phyloP scores from a whole-genome alignment of 2,888 invertebrate genomes.

The Plebejus argus region DNA sequence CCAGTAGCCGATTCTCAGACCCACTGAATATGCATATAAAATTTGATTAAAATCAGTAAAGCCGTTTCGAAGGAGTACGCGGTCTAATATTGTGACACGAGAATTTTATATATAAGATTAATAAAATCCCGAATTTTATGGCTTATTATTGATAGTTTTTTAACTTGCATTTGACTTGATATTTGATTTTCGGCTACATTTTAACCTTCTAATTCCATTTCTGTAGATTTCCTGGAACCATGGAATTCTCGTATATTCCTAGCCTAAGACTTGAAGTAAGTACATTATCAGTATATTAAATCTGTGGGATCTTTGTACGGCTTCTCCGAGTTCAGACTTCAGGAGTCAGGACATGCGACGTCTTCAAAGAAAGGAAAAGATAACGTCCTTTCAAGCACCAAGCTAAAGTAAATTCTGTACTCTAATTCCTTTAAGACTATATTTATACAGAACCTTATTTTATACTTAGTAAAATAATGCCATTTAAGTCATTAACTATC shows the following conservation, averaged over 20 bases:
- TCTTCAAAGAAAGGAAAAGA: slow-evolving; percentile 1
- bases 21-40: too few relatives aligned
- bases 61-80: too few relatives aligned
- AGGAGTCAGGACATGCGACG: neutral
- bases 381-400: neutral
- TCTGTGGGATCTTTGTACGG: neutral
- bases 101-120: too few relatives aligned
- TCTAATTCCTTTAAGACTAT: neutral
- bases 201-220: neutral
- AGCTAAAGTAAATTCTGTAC: neutral
- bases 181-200: neutral
- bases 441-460: neutral
- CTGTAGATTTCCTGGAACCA: neutral
- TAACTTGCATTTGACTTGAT: neutral
- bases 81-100: too few relatives aligned
- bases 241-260: neutral
- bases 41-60: too few relatives aligned
- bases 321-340: neutral
- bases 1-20: too few relatives aligned
- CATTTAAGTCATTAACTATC: too few relatives aligned
- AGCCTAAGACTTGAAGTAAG: neutral
- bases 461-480: too few relatives aligned
- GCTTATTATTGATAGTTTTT: neutral
- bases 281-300: slow-evolving; percentile 12
- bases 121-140: too few relatives aligned